These are phyloP conservation scores for Archips crataeganus DNA, from an alignment of 2,888 invertebrate species.

Conservation along the genomic window DNA sequence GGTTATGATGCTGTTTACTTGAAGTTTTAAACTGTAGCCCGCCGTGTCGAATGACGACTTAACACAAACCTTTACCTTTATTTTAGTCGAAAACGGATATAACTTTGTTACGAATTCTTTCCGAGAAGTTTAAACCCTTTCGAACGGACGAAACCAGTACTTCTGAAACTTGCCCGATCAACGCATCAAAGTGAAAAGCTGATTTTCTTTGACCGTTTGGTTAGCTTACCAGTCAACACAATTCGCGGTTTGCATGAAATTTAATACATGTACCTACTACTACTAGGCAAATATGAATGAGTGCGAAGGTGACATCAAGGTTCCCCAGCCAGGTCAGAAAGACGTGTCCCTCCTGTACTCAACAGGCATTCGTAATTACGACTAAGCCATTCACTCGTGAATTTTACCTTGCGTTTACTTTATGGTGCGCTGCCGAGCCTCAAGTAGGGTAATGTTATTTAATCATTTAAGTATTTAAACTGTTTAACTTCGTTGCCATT, in stretches of 20 bases:
- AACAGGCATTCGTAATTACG: constrained; percentile 64
- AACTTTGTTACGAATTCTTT: constrained; percentile 42
- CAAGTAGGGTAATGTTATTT: constrained; percentile 39
- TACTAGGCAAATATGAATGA: constrained; percentile 55
- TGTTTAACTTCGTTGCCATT: constrained; percentile 23
- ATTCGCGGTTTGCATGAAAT: constrained; percentile 24
- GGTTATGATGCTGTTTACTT: constrained; percentile 63
- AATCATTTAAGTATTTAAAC: constrained; percentile 31
- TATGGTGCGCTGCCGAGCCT: constrained; percentile 34
- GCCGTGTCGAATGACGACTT: constrained; percentile 35
- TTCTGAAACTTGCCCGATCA: constrained; percentile 31
- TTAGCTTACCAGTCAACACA: constrained; percentile 20
- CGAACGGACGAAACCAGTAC: constrained; percentile 3
- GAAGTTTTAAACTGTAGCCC: constrained; percentile 46
- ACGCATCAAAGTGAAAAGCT: constrained; percentile 30
- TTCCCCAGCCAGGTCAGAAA: constrained; percentile 61
- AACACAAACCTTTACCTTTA: constrained; percentile 35
- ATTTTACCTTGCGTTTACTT: constrained; percentile 77
- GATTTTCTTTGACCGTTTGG: constrained; percentile 29
- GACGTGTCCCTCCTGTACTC: constrained; percentile 48
- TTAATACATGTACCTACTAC: no score
- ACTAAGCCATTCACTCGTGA: constrained; percentile 74
- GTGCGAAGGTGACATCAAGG: constrained; percentile 66
- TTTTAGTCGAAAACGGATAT: constrained; percentile 36
- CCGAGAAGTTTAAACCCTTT: constrained; percentile 35